Conservation (phyloP, 2,888 invertebrate species). For the Heteromyza rotundicornis region DNA sequence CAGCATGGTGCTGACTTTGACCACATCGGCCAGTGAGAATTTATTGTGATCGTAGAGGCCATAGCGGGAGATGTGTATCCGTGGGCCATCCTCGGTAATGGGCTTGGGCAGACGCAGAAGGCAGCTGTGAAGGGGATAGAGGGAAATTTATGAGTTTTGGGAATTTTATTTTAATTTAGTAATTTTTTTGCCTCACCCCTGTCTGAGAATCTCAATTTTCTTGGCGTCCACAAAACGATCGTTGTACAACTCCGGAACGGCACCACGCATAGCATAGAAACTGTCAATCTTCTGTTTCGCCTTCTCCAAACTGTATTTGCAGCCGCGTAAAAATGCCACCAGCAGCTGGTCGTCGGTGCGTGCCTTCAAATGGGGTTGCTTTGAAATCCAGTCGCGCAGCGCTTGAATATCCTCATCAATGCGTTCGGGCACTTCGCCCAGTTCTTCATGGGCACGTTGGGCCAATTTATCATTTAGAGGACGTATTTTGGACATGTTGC, state of each 20-base stretch:
- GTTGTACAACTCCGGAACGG: conserved; percentile 68
- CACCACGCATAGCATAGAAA: conserved; percentile 67
- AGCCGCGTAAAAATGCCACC: conserved; percentile 65
- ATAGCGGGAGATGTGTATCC: conserved; percentile 65
- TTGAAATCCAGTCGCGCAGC: conserved; percentile 65
- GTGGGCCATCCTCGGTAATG: conserved; percentile 63
- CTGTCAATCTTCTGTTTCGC: conserved; percentile 67
- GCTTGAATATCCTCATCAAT: conserved; percentile 57
- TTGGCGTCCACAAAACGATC: conserved; percentile 55
- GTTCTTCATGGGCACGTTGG: conserved; percentile 62
- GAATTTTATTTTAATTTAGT: background rate
- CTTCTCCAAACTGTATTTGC: conserved; percentile 67
- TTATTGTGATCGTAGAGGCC: conserved; percentile 65
- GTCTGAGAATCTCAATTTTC: conserved; percentile 49
- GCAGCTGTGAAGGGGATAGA: conserved; percentile 49
- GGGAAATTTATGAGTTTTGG: background rate
- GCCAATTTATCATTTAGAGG: conserved; percentile 50
- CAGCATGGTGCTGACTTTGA: conserved; percentile 68
- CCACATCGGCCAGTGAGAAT: conserved; percentile 64
- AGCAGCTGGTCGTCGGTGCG: conserved; percentile 64
- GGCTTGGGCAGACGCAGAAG: conserved; percentile 55
- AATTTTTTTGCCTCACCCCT: conserved; percentile 46
- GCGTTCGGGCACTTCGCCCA: conserved; percentile 64
- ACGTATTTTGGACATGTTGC: conserved; percentile 48
- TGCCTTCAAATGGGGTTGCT: conserved; percentile 64